phyloP scores from a whole-genome alignment of 2,888 invertebrate genomes.

The Kryphioiulus occultus region DNA sequence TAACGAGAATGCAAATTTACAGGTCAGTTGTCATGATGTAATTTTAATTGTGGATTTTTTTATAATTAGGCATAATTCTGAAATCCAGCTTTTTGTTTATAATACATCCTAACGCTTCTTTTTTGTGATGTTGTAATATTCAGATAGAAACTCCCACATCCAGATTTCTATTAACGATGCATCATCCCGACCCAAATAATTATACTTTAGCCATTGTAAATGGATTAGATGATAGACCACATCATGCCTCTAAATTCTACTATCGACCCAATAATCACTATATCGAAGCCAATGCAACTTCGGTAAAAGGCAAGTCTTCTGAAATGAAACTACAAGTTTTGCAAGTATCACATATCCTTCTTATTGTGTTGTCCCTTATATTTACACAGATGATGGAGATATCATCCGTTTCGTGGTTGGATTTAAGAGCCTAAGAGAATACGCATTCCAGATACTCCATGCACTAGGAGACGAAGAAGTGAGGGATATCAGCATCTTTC shows the following conservation, averaged over 20 bases:
- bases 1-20: not conserved
- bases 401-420: not conserved
- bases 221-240: not conserved
- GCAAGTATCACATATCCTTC: not conserved
- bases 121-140: not conserved
- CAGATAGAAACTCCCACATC: not conserved
- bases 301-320: slow-evolving; percentile 9
- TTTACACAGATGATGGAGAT: slow-evolving; percentile 34
- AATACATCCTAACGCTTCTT: not conserved
- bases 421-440: not conserved
- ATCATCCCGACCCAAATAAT: slow-evolving; percentile 39
- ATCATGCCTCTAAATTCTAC: slow-evolving; percentile 30
- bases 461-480: not conserved
- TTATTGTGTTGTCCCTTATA: not conserved
- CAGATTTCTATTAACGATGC: not conserved
- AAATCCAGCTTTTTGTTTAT: not conserved
- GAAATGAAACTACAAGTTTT: not conserved
- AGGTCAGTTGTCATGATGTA: not conserved
- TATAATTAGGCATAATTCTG: too few species aligned
- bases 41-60: not conserved
- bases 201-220: slow-evolving; percentile 39
- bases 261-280: slow-evolving; percentile 45
- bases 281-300: slow-evolving; percentile 44
- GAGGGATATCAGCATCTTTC: slow-evolving; percentile 29
- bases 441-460: slow-evolving; percentile 32